A percentile compares a stretch with the other conserved stretches of the same genome.
Evolutionary conservation across 1,140 invertebrate species (phyloP).

Genomic region (Mamestra configurata): DNA sequence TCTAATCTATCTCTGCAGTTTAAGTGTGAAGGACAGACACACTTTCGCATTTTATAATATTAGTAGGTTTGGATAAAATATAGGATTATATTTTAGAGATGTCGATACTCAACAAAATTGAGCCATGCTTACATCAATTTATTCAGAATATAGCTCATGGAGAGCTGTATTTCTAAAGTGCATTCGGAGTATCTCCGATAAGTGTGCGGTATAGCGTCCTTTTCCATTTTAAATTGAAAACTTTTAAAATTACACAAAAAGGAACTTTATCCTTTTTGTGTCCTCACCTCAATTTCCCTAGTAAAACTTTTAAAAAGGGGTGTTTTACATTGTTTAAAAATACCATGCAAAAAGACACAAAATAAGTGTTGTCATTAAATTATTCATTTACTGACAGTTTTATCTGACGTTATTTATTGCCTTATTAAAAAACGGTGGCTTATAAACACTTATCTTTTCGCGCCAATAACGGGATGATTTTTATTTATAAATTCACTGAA

Average conservation of each 20-base stretch:
- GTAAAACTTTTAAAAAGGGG: neutral
- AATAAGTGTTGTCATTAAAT: neutral
- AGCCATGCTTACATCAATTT: neutral
- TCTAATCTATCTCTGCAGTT: too few species aligned
- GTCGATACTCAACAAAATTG: neutral
- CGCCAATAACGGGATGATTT: neutral
- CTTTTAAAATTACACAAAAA: neutral
- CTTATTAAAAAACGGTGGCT: slow-evolving; percentile 18
- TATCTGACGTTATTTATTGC: neutral
- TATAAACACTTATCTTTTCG: slow-evolving; percentile 17
- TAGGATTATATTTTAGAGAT: neutral
- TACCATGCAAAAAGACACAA: neutral
- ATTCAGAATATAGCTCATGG: neutral
- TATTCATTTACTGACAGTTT: neutral
- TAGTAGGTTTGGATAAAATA: too few species aligned
- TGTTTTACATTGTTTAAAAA: neutral
- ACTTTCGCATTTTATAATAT: too few species aligned
- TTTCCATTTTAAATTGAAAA: slow-evolving; percentile 21
- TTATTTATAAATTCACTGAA: slow-evolving; percentile 25
- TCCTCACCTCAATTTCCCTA: neutral
- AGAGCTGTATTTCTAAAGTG: slow-evolving; percentile 5
- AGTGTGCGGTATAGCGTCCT: neutral
- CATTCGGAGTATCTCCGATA: neutral
- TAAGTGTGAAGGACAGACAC: too few species aligned
- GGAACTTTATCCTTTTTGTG: neutral